A percentile compares a stretch with the other conserved stretches of the same genome.
Evolutionary conservation across 2,888 invertebrate genomes (phyloP).

Genomic region (Papilio demoleus): DNA sequence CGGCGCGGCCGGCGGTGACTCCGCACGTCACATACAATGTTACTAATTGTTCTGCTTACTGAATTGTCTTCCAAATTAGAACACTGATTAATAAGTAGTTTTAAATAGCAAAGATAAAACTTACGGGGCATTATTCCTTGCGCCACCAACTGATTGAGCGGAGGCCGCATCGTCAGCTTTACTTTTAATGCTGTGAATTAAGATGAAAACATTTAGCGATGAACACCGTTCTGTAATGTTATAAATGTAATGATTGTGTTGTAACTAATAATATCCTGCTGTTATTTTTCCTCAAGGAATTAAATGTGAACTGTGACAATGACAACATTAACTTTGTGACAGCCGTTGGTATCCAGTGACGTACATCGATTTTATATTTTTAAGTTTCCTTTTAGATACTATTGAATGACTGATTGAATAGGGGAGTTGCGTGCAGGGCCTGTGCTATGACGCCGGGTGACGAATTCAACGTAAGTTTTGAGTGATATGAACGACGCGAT

Average conservation of each 20-base stretch:
- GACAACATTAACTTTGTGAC: background rate
- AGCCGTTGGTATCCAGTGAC: conserved; percentile 7
- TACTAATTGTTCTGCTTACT: conserved; percentile 52
- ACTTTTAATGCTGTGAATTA: conserved; percentile 95
- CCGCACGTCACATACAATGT: conserved; percentile 49
- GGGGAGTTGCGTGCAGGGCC: conserved; percentile 55
- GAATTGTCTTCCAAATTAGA: conserved; percentile 41
- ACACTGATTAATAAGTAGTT: conserved; percentile 30
- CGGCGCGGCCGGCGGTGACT: too few species aligned
- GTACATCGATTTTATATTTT: conserved; percentile 40
- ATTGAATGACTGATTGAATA: conserved; percentile 67
- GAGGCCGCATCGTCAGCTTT: conserved; percentile 97
- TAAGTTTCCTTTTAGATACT: conserved; percentile 62
- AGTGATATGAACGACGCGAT: conserved; percentile 58
- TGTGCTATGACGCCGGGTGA: conserved; percentile 70
- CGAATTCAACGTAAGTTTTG: conserved; percentile 68
- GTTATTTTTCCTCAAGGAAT: conserved; percentile 28
- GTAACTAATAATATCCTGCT: conserved; percentile 8
- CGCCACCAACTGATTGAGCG: conserved; percentile 97
- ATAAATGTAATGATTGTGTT: conserved; percentile 23
- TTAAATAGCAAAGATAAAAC: conserved; percentile 70
- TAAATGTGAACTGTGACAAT: conserved; percentile 3
- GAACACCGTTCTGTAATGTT: conserved; percentile 41
- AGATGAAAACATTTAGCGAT: conserved; percentile 44
- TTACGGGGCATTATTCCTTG: conserved; percentile 99